These are phyloP conservation scores for Danio rerio DNA, from an alignment of 2,113 vertebrate genomes.

Conservation along the genomic window GRCz12tu NC_133195.1:30601501-30602000, in stretches of 20 bases:
- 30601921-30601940: neutral
- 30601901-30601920: neutral
- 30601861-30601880: neutral
- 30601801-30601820: neutral
- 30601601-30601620: neutral
- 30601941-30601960: neutral
- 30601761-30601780: neutral
- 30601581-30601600: too few relatives aligned
- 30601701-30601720: neutral
- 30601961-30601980: neutral
- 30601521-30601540: too few relatives aligned
- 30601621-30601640: neutral
- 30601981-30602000: neutral
- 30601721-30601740: conserved; percentile 1
- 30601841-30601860: neutral
- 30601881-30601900: neutral
- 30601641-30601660: neutral
- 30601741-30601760: neutral
- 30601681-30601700: neutral
- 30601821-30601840: neutral
- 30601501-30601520: too few relatives aligned
- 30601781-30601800: conserved; percentile 1
- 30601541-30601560: too few relatives aligned
- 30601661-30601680: neutral
- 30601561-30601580: too few relatives aligned